phyloP scores from a whole-genome alignment of 2,797 vertebrate genomes.

The Cebuella pygmaea region DNA sequence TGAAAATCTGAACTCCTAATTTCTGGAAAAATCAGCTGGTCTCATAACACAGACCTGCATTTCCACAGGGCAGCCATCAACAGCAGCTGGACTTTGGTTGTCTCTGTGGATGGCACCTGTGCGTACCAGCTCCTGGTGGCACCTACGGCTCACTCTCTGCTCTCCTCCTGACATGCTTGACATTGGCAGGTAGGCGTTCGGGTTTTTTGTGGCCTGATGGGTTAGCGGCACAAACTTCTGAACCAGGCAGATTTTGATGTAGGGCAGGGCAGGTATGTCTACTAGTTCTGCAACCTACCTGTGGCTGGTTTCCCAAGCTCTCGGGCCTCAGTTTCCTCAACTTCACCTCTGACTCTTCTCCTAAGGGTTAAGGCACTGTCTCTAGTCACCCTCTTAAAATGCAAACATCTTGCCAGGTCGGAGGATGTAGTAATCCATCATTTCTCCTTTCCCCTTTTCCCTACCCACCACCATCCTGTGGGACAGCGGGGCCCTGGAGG shows the following conservation, averaged over 20 bases:
- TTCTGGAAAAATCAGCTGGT: background rate
- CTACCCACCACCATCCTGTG: background rate
- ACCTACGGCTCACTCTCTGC: fast-evolving
- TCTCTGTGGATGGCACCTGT: background rate
- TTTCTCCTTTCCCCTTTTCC: background rate
- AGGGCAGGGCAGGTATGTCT: too few species aligned
- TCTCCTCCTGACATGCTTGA: background rate
- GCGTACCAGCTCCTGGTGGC: background rate
- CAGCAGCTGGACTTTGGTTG: background rate
- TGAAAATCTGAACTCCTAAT: background rate
- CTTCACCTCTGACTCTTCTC: background rate
- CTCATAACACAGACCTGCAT: fast-evolving
- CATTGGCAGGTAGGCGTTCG: background rate
- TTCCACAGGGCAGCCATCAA: background rate
- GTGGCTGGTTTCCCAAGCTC: background rate
- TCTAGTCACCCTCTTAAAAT: background rate
- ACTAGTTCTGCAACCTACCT: fast-evolving
- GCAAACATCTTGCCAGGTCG: background rate
- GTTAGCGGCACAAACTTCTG: too few species aligned
- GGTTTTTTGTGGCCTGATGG: background rate
- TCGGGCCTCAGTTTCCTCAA: background rate
- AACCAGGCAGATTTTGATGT: background rate
- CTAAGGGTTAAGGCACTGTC: too few species aligned
- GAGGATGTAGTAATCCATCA: background rate
- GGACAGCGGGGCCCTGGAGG: background rate